Conservation (phyloP, 2,888 invertebrate species). For the Drosophila algonquin region DNA sequence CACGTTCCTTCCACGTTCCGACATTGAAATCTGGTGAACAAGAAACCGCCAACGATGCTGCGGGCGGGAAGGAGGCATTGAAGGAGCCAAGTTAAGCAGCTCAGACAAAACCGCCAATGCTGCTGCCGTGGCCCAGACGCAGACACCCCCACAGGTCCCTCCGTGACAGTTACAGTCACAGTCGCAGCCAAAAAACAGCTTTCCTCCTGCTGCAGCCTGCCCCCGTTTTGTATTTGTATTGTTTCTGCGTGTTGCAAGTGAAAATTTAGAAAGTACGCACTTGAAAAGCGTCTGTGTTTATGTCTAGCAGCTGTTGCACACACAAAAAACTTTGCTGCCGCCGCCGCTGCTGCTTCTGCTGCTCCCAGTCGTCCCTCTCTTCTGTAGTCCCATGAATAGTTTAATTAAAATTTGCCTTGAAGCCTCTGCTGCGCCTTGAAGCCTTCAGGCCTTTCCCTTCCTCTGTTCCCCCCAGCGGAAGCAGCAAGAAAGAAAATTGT, state of each 20-base stretch:
- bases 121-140: conserved; percentile 51
- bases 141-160: conserved; percentile 24
- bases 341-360: not conserved
- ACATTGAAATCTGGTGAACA: conserved; percentile 37
- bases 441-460: not conserved
- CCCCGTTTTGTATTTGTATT: conserved; percentile 45
- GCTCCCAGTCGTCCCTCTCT: not conserved
- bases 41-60: conserved; percentile 31
- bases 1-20: conserved; percentile 16
- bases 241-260: conserved; percentile 72
- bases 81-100: conserved; percentile 53
- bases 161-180: conserved; percentile 8
- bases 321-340: conserved; percentile 13
- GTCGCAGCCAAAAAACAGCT: conserved; percentile 37
- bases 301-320: conserved; percentile 65
- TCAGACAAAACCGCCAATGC: conserved; percentile 40
- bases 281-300: conserved; percentile 76
- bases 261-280: conserved; percentile 80
- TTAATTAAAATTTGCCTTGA: conserved; percentile 76
- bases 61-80: not conserved
- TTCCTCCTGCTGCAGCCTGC: conserved; percentile 13
- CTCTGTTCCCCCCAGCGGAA: conserved; percentile 49
- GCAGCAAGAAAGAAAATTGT: conserved; percentile 38
- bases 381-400: conserved; percentile 66
- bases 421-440: conserved; percentile 37